Evolutionary conservation across 2,797 vertebrate genomes (phyloP).

Genomic region (Mormyrops boulengeri): DNA sequence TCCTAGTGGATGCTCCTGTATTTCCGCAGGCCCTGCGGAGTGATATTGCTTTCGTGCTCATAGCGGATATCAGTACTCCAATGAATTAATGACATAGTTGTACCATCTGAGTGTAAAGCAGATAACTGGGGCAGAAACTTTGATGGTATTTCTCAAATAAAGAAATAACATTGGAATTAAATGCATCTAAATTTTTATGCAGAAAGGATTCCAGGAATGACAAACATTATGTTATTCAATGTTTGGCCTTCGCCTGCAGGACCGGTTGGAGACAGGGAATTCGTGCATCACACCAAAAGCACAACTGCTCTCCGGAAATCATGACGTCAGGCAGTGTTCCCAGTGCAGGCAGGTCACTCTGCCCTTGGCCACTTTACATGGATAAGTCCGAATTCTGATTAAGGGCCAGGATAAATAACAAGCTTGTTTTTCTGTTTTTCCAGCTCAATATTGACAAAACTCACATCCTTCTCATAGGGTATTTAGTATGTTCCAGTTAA

Average conservation of each 20-base stretch:
- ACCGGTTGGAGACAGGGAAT: neutral
- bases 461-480: neutral
- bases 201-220: neutral
- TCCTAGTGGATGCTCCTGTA: neutral
- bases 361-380: neutral
- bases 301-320: neutral
- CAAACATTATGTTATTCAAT: neutral
- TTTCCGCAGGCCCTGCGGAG: neutral
- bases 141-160: neutral
- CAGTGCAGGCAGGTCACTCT: neutral
- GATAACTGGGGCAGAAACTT: neutral
- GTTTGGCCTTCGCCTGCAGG: neutral
- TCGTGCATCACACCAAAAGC: neutral
- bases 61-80: neutral
- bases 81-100: neutral
- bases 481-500: neutral
- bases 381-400: neutral
- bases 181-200: neutral
- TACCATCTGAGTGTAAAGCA: neutral
- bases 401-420: neutral
- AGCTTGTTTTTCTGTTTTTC: neutral
- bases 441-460: neutral
- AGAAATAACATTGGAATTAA: neutral
- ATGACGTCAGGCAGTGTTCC: neutral
- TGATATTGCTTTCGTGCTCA: neutral